Base-by-base conservation (phyloP, 2,113 vertebrate genomes). In the Psophia crepitans region DNA sequence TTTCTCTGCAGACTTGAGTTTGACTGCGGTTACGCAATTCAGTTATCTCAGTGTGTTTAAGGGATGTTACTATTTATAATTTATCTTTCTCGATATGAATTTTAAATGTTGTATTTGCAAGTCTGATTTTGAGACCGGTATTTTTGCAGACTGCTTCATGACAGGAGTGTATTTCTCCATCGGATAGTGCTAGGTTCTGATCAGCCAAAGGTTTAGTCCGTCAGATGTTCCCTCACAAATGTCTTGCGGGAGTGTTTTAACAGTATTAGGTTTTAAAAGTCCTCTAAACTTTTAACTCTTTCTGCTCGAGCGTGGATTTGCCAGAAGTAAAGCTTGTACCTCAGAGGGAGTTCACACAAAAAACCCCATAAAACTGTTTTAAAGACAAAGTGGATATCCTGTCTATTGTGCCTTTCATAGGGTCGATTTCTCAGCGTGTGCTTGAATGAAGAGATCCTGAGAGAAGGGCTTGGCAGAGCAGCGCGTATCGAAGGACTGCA, bases 371-470 rank as follows among this genome's bases (percentile, higher is more conserved):
- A 22, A 56, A 8, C 12, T 6, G 5, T n/a, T 64, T 46, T 57
- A 93, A 14, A 20, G 53, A 80, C 64, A 75, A 63, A 6, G 43
- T 20, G 10, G 73, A 32, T 89, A 3, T 84, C 11, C 1, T 18
- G 0, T 80, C 74, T 53, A 3, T 23, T 39, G 75, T 93, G 82
- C 35, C 53, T 71, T 80, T 84, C 63, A n/a, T 91, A 99, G 99
- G 97, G 99, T 91, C 77, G 92, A 19, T 90, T 98, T 61, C 98
- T 98, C 97, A 98, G 93, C 70, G 26, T 87, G 51, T 99, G 97
- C 95, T 24, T 99, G 82, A 99, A 99, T 3, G 99, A 99, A 81
- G 98, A 99, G 94, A 95, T 99, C 83, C 91, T 99, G 93, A 98
- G 96, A 32, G 98, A 97, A 27, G 99, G 99, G 65, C 98, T 99